Evolutionary conservation across 2,797 vertebrate species (phyloP).

Genomic region (Linurgus olivaceus): DNA sequence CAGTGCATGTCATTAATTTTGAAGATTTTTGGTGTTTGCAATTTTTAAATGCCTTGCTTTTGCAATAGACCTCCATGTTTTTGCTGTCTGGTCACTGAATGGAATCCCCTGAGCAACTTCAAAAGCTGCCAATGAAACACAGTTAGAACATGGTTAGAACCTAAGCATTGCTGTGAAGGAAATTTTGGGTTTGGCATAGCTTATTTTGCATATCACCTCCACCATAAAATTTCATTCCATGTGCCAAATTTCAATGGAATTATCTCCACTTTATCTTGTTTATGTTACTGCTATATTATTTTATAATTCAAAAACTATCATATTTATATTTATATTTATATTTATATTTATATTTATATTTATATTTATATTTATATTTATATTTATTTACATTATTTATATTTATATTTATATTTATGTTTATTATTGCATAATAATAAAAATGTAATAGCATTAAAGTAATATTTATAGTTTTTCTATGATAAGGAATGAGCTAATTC

Average conservation of each 20-base stretch:
- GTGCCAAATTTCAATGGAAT: background rate
- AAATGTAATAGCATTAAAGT: background rate
- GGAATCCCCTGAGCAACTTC: background rate
- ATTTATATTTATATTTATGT: no score
- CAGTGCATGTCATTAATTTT: background rate
- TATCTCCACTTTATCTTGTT: background rate
- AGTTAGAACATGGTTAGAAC: background rate
- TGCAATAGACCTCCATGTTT: background rate
- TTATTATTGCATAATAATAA: background rate
- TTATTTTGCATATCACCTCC: background rate
- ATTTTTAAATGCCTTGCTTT: background rate
- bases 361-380: no score
- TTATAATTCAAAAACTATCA: background rate
- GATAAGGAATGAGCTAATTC: background rate
- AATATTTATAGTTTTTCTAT: background rate
- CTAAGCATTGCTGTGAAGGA: background rate
- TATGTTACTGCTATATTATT: background rate
- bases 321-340: no score
- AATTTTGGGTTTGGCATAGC: background rate
- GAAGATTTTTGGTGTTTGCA: background rate
- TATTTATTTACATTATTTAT: no score
- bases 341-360: background rate
- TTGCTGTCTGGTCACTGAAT: background rate
- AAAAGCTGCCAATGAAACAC: background rate
- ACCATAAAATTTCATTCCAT: background rate